Evolutionary conservation across 1,140 invertebrate genomes (phyloP), one percentile per base, ranked within the genome.

Genomic region (Pristionchus pacificus): DNA sequence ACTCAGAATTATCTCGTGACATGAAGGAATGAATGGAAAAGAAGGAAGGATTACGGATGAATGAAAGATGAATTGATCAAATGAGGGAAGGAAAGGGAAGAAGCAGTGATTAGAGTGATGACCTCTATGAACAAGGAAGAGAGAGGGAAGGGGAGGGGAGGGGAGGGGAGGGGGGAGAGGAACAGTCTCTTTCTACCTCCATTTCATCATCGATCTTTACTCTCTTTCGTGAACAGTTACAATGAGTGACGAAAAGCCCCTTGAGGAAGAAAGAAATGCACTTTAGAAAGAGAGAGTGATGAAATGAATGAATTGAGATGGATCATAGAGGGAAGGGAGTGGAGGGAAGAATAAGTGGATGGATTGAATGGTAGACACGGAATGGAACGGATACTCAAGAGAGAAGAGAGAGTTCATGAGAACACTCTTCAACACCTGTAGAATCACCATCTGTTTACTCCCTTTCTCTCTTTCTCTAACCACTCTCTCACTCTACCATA

Each of bases 171-270:
- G 25, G 59, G 25, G 60, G 27, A 6, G 15, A 6, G 28, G 27
- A 64, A 38, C 29, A n/a, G n/a, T n/a, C n/a, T n/a, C n/a, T n/a
- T n/a, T n/a, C n/a, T n/a, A n/a, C n/a, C n/a, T n/a, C n/a, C n/a
- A n/a, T n/a, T n/a, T n/a, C n/a, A n/a, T n/a, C n/a, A n/a, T n/a
- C n/a, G n/a, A n/a, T n/a, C n/a, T n/a, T n/a, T n/a, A n/a, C n/a
- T n/a, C n/a, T n/a, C n/a, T n/a, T n/a, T n/a, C n/a, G n/a, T n/a
- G n/a, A n/a, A n/a, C n/a, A n/a, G n/a, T n/a, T n/a, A n/a, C n/a
- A n/a, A n/a, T 65, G 32, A 49, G 49, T 49, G 57, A 65, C 63
- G 57, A 65, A 65, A 49, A 28, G 63, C 63, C 49, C 63, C 57
- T 65, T 55, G 63, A 55, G 13, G 27, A 49, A 65, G 49, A 49